Conservation (phyloP, 2,113 vertebrate species). For the Cyprinus carpio region DNA sequence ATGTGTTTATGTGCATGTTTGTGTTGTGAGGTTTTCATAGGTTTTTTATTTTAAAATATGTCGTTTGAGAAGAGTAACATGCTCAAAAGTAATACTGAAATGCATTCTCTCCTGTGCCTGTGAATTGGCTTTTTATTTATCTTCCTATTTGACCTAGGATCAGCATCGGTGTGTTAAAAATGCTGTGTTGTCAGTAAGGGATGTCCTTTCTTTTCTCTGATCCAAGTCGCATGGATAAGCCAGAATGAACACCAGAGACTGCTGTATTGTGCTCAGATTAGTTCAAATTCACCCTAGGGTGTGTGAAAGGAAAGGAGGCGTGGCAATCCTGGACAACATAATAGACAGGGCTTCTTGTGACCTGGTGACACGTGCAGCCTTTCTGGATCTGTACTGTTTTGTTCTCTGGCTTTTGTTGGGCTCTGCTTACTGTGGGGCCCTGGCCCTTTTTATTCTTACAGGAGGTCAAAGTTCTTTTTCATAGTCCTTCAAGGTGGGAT, state of each 20-base stretch:
- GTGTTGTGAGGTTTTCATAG: background rate
- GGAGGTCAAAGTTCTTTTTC: constrained; percentile 50
- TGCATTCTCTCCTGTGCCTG: background rate
- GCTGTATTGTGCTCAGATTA: constrained; percentile 17
- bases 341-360: background rate
- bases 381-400: constrained; percentile 11
- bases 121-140: background rate
- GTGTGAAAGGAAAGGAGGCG: constrained; percentile 36
- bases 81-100: background rate
- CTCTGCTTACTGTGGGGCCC: background rate
- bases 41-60: background rate
- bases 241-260: background rate
- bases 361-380: constrained; percentile 29
- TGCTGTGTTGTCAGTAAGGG: background rate
- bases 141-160: background rate
- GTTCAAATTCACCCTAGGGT: constrained; percentile 9
- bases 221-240: constrained; percentile 1
- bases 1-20: background rate
- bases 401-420: background rate
- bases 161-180: background rate
- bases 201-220: background rate
- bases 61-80: background rate
- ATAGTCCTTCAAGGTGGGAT: constrained; percentile 45
- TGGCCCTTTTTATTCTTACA: background rate
- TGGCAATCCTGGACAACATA: constrained; percentile 20